Percentiles rank a stretch among this genome's conserved stretches.
Conservation (phyloP, 2,797 vertebrate genomes). For the Sciaenops ocellatus region DNA sequence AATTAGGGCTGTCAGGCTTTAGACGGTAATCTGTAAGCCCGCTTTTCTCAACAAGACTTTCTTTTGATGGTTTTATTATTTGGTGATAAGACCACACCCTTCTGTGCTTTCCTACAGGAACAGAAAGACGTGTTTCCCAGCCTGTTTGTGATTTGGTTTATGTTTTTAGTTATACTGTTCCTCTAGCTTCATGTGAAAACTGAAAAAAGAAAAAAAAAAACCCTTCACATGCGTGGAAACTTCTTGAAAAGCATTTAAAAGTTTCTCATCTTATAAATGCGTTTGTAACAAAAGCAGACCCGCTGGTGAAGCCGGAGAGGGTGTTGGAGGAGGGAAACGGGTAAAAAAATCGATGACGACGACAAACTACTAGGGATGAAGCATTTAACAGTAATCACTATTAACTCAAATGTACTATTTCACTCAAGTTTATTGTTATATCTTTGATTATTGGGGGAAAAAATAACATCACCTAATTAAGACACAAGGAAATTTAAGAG, state of each 20-base stretch:
- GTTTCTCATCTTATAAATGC: not conserved
- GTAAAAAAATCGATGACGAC: not conserved
- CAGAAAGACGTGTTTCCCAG: not conserved
- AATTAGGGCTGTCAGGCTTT: not conserved
- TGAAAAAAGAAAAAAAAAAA: too few species aligned
- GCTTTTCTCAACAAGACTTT: not conserved
- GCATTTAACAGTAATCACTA: too few species aligned
- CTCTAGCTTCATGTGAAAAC: too few species aligned
- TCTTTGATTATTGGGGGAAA: too few species aligned
- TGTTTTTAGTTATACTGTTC: too few species aligned
- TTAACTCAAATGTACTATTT: too few species aligned
- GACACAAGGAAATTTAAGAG: too few species aligned
- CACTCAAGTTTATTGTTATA: too few species aligned
- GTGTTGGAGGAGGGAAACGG: too few species aligned
- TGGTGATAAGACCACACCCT: not conserved
- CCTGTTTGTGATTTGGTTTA: not conserved
- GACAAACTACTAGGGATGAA: not conserved
- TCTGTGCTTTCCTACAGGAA: not conserved
- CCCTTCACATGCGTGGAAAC: not conserved
- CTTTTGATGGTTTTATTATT: not conserved
- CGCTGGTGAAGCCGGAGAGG: not conserved
- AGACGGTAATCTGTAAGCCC: rapidly evolving
- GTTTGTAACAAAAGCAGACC: slow-evolving; percentile 15
- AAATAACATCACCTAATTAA: not conserved
- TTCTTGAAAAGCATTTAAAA: not conserved